phyloP scores from a whole-genome alignment of 2,797 vertebrate genomes.

The Enteromius fasciolatus region DNA sequence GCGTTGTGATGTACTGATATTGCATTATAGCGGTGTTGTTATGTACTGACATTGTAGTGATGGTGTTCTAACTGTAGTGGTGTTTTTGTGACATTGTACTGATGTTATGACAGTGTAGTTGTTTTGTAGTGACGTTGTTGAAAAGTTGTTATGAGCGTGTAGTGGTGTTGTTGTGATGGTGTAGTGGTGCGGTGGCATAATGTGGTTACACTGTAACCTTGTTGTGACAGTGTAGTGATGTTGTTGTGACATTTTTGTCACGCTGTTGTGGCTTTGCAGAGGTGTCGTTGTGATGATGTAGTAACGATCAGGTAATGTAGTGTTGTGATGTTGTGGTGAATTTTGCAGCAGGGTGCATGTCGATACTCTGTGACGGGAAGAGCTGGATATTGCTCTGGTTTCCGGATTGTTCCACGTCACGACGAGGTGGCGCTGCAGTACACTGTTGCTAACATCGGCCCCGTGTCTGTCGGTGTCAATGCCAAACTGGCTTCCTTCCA shows the following conservation, averaged over 20 bases:
- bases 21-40: too few relatives aligned
- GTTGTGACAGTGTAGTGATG: not conserved
- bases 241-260: not conserved
- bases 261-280: too few relatives aligned
- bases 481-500: slow-evolving; percentile 73
- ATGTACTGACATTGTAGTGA: too few relatives aligned
- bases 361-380: slow-evolving; percentile 69
- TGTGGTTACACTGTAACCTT: not conserved
- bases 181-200: too few relatives aligned
- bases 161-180: not conserved
- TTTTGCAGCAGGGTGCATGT: slow-evolving; percentile 69
- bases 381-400: slow-evolving; percentile 71
- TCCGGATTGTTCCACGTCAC: slow-evolving; percentile 62
- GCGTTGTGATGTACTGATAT: too few relatives aligned
- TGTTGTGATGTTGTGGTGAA: not conserved
- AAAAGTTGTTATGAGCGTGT: too few relatives aligned
- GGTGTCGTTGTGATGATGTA: too few relatives aligned
- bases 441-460: slow-evolving; percentile 72
- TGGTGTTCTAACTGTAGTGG: too few relatives aligned
- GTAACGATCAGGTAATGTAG: too few relatives aligned
- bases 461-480: slow-evolving; percentile 74
- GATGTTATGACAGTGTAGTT: too few relatives aligned
- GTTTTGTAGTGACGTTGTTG: too few relatives aligned
- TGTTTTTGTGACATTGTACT: too few relatives aligned
- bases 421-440: slow-evolving; percentile 70